Percentiles rank a stretch among this genome's conserved stretches.
Conservation (phyloP, 1,140 invertebrate species). For the Eupristina koningsbergeri region DNA sequence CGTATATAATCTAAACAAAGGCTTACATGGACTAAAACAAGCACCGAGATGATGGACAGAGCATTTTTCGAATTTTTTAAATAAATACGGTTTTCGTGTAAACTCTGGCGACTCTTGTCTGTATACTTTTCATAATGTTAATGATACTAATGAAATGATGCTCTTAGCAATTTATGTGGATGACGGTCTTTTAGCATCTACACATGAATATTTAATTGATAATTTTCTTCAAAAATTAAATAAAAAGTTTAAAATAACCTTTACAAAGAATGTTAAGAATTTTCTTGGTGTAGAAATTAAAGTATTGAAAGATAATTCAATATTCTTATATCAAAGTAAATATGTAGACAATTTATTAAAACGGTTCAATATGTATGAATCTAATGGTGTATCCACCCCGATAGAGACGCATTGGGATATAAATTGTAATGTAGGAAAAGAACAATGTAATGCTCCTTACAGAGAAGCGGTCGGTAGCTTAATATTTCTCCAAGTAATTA, state of each 20-base stretch:
- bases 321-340: no score
- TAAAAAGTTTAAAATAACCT: conserved; percentile 9
- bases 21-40: conserved; percentile 59
- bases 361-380: conserved; percentile 22
- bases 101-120: conserved; percentile 14
- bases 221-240: conserved; percentile 22
- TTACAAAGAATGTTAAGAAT: conserved; percentile 5
- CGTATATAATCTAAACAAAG: conserved; percentile 53
- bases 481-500: conserved; percentile 57
- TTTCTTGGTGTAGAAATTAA: conserved; percentile 36
- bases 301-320: conserved; percentile 21
- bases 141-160: not conserved
- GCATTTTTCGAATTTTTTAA: conserved; percentile 27
- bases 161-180: conserved; percentile 45
- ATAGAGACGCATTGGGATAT: not conserved
- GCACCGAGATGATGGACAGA: conserved; percentile 52
- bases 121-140: conserved; percentile 17
- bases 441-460: no score
- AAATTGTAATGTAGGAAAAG: conserved; percentile 45
- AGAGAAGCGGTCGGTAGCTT: no score
- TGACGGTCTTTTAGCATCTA: conserved; percentile 47
- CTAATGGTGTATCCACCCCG: conserved; percentile 23
- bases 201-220: conserved; percentile 21
- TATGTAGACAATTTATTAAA: conserved; percentile 43
- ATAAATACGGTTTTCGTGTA: not conserved